A percentile compares a stretch with the other conserved stretches of the same genome.
These are phyloP conservation scores for Eptesicus fuscus DNA, from an alignment of 2,113 vertebrate species.

Conservation along the genomic window DNA sequence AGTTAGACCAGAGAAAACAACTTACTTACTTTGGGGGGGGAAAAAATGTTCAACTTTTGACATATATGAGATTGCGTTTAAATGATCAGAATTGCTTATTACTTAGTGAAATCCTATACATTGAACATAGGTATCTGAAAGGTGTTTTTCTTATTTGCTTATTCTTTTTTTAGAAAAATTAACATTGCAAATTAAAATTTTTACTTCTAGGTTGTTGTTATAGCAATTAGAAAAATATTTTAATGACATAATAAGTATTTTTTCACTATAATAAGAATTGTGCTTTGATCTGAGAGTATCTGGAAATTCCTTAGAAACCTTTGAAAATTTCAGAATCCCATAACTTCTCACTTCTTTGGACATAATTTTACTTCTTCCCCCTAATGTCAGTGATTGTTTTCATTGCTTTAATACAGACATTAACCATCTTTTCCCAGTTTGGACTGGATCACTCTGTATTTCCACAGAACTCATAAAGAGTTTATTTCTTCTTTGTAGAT, in stretches of 20 bases:
- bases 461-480: neutral
- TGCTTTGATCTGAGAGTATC: neutral
- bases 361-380: neutral
- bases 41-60: slow-evolving; percentile 13
- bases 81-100: slow-evolving; percentile 25
- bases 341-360: neutral
- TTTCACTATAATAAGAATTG: slow-evolving; percentile 10
- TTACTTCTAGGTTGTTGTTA: slow-evolving; percentile 21
- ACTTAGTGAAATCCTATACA: neutral
- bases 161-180: neutral
- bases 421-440: neutral
- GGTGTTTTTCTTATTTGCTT: neutral
- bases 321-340: neutral
- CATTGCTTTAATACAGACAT: neutral
- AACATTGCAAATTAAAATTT: neutral
- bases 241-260: slow-evolving; percentile 9
- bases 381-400: neutral
- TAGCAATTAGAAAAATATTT: neutral
- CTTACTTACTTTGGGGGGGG: neutral
- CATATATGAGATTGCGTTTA: neutral
- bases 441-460: neutral
- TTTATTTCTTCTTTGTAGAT: slow-evolving; percentile 81
- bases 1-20: neutral
- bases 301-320: slow-evolving; percentile 33
- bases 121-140: neutral